These are phyloP conservation scores for Acipenser transmontanus DNA, from an alignment of 2,797 vertebrate genomes.

Conservation along the genomic window DNA sequence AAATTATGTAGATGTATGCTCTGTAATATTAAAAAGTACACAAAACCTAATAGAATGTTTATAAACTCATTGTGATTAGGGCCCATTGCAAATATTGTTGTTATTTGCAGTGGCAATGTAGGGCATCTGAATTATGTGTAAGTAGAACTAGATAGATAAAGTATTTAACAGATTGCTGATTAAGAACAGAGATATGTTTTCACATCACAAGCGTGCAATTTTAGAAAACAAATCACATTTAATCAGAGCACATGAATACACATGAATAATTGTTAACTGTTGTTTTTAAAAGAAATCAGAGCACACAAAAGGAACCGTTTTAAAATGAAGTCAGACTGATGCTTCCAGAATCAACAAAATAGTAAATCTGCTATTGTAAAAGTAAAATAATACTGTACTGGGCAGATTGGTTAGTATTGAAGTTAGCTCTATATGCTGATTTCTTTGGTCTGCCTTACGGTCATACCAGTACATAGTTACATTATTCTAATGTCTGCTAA, in stretches of 20 bases:
- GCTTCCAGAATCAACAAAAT: too few relatives aligned
- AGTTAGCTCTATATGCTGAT: constrained; percentile 2
- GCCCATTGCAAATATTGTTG: too few relatives aligned
- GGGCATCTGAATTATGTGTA: too few relatives aligned
- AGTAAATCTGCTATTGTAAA: background rate
- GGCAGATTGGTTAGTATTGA: background rate
- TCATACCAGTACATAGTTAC: constrained; percentile 45
- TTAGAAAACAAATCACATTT: background rate
- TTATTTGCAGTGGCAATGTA: too few relatives aligned
- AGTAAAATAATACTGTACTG: constrained; percentile 1
- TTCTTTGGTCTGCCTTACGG: constrained; percentile 37
- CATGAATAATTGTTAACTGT: background rate
- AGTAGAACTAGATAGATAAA: too few relatives aligned
- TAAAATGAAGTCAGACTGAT: too few relatives aligned
- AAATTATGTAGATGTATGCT: too few relatives aligned
- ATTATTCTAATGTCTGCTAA: constrained; percentile 51
- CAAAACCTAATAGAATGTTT: too few relatives aligned
- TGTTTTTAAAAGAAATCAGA: background rate
- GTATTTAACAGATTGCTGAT: too few relatives aligned
- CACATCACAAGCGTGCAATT: background rate
- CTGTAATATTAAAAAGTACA: too few relatives aligned
- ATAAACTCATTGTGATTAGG: too few relatives aligned
- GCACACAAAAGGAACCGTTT: background rate
- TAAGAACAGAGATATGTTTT: background rate
- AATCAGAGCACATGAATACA: background rate